These are phyloP conservation scores for Sebastes oblongus DNA, from an alignment of 2,797 vertebrate species.

Conservation along the genomic window DNA sequence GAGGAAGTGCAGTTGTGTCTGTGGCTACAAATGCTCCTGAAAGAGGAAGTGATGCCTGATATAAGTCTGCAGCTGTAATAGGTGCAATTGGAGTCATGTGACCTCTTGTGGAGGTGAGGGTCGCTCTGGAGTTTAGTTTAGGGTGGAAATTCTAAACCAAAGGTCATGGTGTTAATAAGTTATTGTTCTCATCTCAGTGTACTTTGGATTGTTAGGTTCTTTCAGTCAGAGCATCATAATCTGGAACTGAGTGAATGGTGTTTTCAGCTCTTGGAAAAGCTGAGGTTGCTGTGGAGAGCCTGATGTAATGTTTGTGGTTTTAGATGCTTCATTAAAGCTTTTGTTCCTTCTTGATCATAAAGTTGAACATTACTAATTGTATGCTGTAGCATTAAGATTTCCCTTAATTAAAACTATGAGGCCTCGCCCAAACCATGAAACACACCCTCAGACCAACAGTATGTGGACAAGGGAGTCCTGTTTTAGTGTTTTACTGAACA, in stretches of 20 bases:
- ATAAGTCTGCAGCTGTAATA: slow-evolving; percentile 20
- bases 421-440: background rate
- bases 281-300: slow-evolving; percentile 27
- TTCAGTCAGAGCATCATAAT: slow-evolving; percentile 31
- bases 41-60: slow-evolving; percentile 61
- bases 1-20: slow-evolving; percentile 46
- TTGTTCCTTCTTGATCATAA: background rate
- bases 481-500: background rate
- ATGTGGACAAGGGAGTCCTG: background rate
- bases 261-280: slow-evolving; percentile 33
- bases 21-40: slow-evolving; percentile 12
- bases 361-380: background rate
- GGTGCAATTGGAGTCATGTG: slow-evolving; percentile 30
- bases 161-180: background rate
- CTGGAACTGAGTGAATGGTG: slow-evolving; percentile 24
- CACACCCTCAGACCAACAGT: background rate
- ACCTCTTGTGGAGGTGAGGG: slow-evolving; percentile 20
- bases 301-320: background rate
- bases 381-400: background rate
- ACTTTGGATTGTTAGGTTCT: slow-evolving; percentile 31
- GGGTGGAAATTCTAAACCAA: slow-evolving; percentile 62
- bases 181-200: slow-evolving; percentile 36
- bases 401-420: background rate
- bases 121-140: background rate
- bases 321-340: background rate